Evolutionary conservation across 2,113 vertebrate genomes (phyloP), one percentile per base, ranked within the genome.

Genomic region (Oreotrochilus melanogaster): DNA sequence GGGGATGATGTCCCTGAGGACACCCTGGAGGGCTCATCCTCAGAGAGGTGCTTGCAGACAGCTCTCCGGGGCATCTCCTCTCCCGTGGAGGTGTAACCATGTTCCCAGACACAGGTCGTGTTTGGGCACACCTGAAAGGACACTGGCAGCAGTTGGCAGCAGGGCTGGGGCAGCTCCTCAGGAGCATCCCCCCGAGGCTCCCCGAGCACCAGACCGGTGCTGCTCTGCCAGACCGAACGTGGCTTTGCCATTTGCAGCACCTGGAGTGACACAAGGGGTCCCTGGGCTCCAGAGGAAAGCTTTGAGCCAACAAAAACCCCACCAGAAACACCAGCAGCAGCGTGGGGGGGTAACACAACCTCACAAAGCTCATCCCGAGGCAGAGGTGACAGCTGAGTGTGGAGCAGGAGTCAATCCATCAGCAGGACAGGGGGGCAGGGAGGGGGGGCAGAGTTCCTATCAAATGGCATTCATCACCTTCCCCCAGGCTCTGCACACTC

Each of bases 401-500:
- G 39, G 39, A 78, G 92, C 80, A 31, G 84, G 69, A 92, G 73
- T 78, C 60, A 54, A 88, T 97, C 97, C 96, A 18, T 56, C 93
- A 57, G 51, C 37, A 1, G 88, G 48, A 22, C 91, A n/a, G 78
- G 72, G 57, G 42, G 23, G 76, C 48, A 17, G 25, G 58, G 69
- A 25, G 69, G 83, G 51, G 80, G 74, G 96, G 97, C 79, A 57
- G 65, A 93, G 96, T 76, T 95, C 86, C 3, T 85, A 83, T 92
- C 97, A 61, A 96, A 88, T 60, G 95, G 97, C 98, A 98, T 99
- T 98, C 98, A 98, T 99, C 98, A 98, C 98, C 97, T 96, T 96
- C 92, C 91, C 88, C 4, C 81, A 79, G 97, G 97, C 98, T 90
- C 97, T 96, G 97, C 95, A 74, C 98, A 98, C 98, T 98, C 89